These are phyloP conservation scores for Syndactyla subalaris DNA, from an alignment of 2,797 vertebrate species.

Conservation along the genomic window DNA sequence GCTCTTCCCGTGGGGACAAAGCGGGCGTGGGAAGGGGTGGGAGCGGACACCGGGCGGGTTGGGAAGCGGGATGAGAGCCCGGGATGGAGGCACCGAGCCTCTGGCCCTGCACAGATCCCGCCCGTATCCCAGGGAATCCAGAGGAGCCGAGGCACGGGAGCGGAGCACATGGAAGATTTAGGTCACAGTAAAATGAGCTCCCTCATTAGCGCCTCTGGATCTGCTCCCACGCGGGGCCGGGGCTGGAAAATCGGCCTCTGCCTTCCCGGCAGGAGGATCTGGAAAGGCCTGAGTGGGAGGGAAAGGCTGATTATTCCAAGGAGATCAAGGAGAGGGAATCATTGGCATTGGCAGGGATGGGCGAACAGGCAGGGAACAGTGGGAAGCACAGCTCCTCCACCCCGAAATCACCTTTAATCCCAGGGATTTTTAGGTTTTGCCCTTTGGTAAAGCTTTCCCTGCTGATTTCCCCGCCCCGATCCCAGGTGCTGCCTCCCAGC, in stretches of 20 bases:
- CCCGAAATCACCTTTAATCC: not conserved
- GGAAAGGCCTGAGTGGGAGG: not conserved
- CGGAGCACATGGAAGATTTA: not conserved
- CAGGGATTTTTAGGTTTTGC: not conserved
- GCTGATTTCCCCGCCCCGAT: too few relatives aligned
- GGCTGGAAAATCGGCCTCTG: not conserved
- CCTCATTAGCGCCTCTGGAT: not conserved
- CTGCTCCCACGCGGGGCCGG: fast-evolving
- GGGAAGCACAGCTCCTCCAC: not conserved
- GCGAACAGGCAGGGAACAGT: not conserved
- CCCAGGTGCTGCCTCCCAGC: not conserved
- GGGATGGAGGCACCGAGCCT: not conserved
- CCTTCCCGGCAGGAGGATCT: not conserved
- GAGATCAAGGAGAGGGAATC: not conserved
- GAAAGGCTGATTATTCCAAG: not conserved
- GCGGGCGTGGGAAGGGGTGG: not conserved
- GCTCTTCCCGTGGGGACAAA: not conserved
- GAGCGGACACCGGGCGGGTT: not conserved
- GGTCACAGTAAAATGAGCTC: conserved; percentile 29
- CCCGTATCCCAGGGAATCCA: fast-evolving
- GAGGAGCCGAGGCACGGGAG: not conserved
- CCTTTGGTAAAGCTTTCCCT: not conserved
- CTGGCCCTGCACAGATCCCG: not conserved
- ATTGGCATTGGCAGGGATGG: fast-evolving
- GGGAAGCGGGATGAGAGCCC: fast-evolving